phyloP scores from a whole-genome alignment of 2,888 invertebrate species.

The Philereme vetulata region DNA sequence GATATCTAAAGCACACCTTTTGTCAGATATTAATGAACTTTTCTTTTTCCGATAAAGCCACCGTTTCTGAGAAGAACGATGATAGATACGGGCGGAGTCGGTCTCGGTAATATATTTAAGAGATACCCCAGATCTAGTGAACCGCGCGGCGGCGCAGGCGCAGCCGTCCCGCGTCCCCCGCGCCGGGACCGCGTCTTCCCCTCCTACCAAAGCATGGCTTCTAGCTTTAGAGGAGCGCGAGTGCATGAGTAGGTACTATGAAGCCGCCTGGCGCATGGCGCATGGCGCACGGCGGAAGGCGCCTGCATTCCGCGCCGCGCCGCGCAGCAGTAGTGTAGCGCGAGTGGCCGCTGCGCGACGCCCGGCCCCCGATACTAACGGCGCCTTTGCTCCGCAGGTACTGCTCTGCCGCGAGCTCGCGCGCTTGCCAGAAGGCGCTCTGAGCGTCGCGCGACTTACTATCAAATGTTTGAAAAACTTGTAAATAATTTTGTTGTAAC shows the following conservation, averaged over 20 bases:
- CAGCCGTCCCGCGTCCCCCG: too few species aligned
- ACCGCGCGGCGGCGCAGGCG: slow-evolving; percentile 3
- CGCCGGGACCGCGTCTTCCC: neutral
- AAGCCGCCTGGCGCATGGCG: slow-evolving; percentile 16
- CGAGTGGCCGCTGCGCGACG: neutral
- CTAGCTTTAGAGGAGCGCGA: slow-evolving; percentile 8
- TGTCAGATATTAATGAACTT: slow-evolving; percentile 9
- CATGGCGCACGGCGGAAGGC: slow-evolving; percentile 15
- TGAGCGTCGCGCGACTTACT: slow-evolving; percentile 20
- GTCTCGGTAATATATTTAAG: slow-evolving; percentile 54
- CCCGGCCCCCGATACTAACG: neutral
- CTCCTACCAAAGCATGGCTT: slow-evolving; percentile 19
- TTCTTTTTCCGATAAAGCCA: slow-evolving; percentile 66
- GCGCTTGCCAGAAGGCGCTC: slow-evolving; percentile 34
- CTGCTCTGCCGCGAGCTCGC: slow-evolving; percentile 4
- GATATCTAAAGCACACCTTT: too few species aligned
- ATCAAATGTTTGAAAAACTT: slow-evolving; percentile 28
- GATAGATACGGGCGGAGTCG: slow-evolving; percentile 50
- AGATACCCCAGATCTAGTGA: slow-evolving; percentile 37
- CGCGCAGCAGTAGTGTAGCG: neutral
- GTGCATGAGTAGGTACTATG: neutral
- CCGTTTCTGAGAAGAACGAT: slow-evolving; percentile 66
- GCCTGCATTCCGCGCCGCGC: neutral
- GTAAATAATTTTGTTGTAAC: slow-evolving; percentile 55
- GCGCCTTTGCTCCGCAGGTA: slow-evolving; percentile 4